Evolutionary conservation across 2,888 invertebrate species (phyloP).

Genomic region (Apomyelois bistriatella): DNA sequence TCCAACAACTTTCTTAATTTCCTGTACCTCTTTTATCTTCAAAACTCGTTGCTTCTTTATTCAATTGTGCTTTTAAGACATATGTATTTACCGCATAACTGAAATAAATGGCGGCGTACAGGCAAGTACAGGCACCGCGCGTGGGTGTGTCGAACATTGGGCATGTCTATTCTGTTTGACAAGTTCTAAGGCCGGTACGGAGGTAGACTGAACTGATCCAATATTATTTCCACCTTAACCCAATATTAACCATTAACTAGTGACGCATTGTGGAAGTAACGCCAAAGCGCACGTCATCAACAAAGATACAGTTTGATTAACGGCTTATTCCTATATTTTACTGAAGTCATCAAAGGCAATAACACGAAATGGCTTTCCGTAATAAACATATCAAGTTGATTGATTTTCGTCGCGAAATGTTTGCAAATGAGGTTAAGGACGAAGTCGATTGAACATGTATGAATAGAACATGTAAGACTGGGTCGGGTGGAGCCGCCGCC

Average conservation of each 20-base stretch:
- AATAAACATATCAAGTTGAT: conserved; percentile 15
- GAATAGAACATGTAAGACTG: conserved; percentile 43
- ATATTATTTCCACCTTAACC: too few relatives aligned
- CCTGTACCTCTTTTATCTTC: conserved; percentile 28
- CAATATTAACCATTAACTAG: too few relatives aligned
- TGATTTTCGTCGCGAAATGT: conserved; percentile 22
- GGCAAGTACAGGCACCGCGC: neutral
- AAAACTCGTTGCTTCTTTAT: conserved; percentile 15
- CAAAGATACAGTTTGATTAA: conserved; percentile 14
- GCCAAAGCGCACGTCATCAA: neutral
- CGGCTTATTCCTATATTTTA: conserved; percentile 12
- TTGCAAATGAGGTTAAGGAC: conserved; percentile 37
- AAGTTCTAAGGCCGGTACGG: too few relatives aligned
- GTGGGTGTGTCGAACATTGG: neutral
- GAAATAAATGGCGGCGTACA: neutral
- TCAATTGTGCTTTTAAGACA: neutral
- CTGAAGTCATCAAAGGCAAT: conserved; percentile 8
- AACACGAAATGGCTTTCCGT: conserved; percentile 12
- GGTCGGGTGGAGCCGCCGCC: conserved; percentile 34
- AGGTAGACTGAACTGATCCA: too few relatives aligned
- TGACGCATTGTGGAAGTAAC: too few relatives aligned
- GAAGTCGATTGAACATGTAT: conserved; percentile 28
- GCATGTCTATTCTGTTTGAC: neutral
- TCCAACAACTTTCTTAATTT: conserved; percentile 39
- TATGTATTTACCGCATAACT: too few relatives aligned